Percentiles rank a stretch among this genome's conserved stretches.
Conservation (phyloP, 1,140 invertebrate genomes). For the Drosophila micromelanica region DNA sequence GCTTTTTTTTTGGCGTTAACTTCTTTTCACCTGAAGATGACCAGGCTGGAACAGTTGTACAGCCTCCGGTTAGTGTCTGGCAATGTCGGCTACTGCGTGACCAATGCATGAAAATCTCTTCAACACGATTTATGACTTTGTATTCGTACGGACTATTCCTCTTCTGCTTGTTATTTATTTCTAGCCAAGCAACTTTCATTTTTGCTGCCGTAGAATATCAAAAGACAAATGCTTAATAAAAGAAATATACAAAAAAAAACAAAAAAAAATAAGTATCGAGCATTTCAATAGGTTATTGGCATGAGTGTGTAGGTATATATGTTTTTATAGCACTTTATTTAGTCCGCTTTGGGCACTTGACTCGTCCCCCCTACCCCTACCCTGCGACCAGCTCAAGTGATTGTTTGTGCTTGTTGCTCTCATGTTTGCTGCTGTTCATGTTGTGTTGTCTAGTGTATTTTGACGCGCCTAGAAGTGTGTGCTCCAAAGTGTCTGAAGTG, state of each 20-base stretch:
- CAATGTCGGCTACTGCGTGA: conserved; percentile 33
- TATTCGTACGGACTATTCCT: conserved; percentile 10
- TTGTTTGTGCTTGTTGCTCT: conserved; percentile 19
- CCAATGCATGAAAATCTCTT: conserved; percentile 41
- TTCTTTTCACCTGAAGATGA: conserved; percentile 67
- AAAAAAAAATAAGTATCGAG: conserved; percentile 72
- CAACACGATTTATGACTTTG: conserved; percentile 41
- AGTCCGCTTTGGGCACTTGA: conserved; percentile 43
- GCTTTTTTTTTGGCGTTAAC: conserved; percentile 62
- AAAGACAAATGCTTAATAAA: conserved; percentile 56
- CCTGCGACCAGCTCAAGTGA: conserved; percentile 25
- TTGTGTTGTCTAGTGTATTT: conserved; percentile 52
- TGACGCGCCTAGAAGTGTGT: conserved; percentile 59
- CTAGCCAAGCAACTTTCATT: conserved; percentile 68
- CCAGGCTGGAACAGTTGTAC: conserved; percentile 22
- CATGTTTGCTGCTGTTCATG: conserved; percentile 21
- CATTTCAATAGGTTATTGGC: conserved; percentile 71
- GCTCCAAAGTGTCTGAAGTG: conserved; percentile 48
- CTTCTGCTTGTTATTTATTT: conserved; percentile 20
- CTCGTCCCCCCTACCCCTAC: conserved; percentile 13
- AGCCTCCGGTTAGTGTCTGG: conserved; percentile 37
- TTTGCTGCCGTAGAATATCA: conserved; percentile 73
- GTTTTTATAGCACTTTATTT: conserved; percentile 66
- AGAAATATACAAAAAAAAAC: background rate
- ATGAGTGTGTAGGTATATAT: conserved; percentile 10